Conservation (phyloP, 2,888 invertebrate species). For the Apomyelois bistriatella region DNA sequence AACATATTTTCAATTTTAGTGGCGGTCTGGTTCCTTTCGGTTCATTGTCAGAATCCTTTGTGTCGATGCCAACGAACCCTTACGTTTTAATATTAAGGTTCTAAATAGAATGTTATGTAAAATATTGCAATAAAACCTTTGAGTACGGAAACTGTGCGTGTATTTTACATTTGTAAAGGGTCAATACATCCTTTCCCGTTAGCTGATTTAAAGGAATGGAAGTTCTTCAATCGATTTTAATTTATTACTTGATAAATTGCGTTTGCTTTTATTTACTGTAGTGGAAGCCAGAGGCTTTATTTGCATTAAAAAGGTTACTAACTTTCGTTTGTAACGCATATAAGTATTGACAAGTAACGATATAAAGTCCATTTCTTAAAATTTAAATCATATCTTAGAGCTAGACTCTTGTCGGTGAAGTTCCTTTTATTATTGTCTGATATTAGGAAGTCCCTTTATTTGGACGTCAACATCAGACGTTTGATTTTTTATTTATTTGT, state of each 20-base stretch:
- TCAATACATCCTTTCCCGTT: slow-evolving; percentile 11
- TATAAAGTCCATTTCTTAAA: too few relatives aligned
- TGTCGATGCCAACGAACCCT: background rate
- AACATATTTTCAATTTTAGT: slow-evolving; percentile 51
- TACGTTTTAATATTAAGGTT: background rate
- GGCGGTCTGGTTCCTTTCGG: slow-evolving; percentile 19
- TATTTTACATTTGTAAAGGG: slow-evolving; percentile 8
- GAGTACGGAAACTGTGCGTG: slow-evolving; percentile 6
- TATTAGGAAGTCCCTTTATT: too few relatives aligned
- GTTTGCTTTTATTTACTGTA: background rate
- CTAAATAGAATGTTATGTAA: background rate
- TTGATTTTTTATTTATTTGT: too few relatives aligned
- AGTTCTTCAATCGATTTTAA: background rate
- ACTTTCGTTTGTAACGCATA: too few relatives aligned
- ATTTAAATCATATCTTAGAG: too few relatives aligned
- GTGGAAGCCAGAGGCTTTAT: too few relatives aligned
- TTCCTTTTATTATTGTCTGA: too few relatives aligned
- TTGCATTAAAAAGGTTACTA: too few relatives aligned
- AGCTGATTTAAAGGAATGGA: slow-evolving; percentile 5
- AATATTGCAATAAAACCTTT: slow-evolving; percentile 7
- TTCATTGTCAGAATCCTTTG: slow-evolving; percentile 9
- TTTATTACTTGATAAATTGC: background rate
- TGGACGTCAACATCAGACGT: too few relatives aligned
- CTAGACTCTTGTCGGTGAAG: too few relatives aligned
- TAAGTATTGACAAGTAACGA: too few relatives aligned